Evolutionary conservation across 2,888 invertebrate genomes (phyloP).

Genomic region (Hesperia comma): DNA sequence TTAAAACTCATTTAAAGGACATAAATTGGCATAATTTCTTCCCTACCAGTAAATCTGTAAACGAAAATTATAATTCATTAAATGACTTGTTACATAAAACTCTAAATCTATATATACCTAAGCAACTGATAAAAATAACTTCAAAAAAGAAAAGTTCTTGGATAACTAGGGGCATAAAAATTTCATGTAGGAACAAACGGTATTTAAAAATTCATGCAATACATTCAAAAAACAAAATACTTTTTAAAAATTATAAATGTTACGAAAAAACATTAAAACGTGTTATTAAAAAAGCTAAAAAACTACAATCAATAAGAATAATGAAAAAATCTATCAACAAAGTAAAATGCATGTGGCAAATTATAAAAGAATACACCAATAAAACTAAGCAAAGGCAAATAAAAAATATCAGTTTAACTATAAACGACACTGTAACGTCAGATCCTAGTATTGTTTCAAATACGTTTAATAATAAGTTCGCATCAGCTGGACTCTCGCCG

Average conservation of each 20-base stretch:
- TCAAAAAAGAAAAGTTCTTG: neutral
- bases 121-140: conserved; percentile 13
- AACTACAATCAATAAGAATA: neutral
- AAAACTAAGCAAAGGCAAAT: conserved; percentile 6
- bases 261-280: conserved; percentile 8
- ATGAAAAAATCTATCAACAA: conserved; percentile 15
- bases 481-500: conserved; percentile 19
- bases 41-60: conserved; percentile 31
- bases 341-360: conserved; percentile 19
- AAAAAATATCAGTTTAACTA: conserved; percentile 2
- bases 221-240: neutral
- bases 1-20: conserved; percentile 21
- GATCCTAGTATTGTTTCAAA: conserved; percentile 4
- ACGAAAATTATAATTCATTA: conserved; percentile 36
- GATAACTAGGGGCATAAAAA: conserved; percentile 3
- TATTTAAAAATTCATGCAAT: neutral
- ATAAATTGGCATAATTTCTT: conserved; percentile 29
- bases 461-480: conserved; percentile 17
- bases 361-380: conserved; percentile 18
- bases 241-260: neutral
- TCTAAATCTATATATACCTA: conserved; percentile 31
- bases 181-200: conserved; percentile 11
- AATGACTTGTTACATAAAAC: conserved; percentile 3
- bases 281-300: neutral
- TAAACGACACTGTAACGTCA: conserved; percentile 4